Conservation (phyloP, 2,113 vertebrate genomes). For the Tetrax tetrax region DNA sequence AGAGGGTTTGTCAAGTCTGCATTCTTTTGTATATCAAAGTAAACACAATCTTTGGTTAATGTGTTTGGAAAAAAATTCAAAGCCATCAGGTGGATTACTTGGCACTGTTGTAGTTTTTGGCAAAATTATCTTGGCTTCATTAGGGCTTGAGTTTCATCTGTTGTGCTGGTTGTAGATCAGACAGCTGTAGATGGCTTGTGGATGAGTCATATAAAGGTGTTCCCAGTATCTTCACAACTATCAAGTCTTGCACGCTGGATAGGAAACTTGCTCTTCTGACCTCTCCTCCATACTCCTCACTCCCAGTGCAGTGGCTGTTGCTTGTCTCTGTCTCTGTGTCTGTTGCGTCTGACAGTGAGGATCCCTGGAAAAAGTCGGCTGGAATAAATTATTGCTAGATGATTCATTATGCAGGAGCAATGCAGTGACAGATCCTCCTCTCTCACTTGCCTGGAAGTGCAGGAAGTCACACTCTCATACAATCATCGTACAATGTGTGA, state of each 20-base stretch:
- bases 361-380: not conserved
- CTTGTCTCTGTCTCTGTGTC: not conserved
- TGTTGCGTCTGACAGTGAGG: not conserved
- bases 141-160: not conserved
- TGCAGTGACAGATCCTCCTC: not conserved
- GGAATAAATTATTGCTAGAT: not conserved
- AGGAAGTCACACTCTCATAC: not conserved
- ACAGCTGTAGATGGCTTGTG: not conserved
- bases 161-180: not conserved
- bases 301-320: not conserved
- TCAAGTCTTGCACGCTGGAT: not conserved
- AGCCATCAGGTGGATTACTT: not conserved
- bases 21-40: constrained; percentile 10
- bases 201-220: not conserved
- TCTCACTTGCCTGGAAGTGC: not conserved
- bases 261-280: not conserved
- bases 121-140: not conserved
- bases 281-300: not conserved
- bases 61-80: not conserved
- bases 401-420: not conserved
- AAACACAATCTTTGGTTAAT: not conserved
- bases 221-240: not conserved
- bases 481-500: fast-evolving
- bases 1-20: constrained; percentile 5
- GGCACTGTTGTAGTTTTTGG: not conserved